Evolutionary conservation across 2,888 invertebrate genomes (phyloP).

Genomic region (Eilema caniola): DNA sequence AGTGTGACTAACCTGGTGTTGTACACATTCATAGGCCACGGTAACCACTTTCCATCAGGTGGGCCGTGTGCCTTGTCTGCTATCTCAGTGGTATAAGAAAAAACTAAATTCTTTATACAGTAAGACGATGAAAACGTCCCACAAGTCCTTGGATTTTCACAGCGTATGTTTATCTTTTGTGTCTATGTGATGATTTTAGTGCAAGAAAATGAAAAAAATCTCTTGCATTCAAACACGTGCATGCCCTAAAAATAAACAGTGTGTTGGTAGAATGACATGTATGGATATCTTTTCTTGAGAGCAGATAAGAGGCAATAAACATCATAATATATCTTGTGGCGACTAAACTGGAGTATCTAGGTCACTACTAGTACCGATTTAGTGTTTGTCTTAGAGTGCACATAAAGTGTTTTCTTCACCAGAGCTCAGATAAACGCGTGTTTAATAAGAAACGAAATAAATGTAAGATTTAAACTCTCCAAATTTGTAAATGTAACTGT

Average conservation of each 20-base stretch:
- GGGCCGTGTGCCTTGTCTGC: too few relatives aligned
- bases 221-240: neutral
- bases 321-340: neutral
- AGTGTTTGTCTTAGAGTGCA: neutral
- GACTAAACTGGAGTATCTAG: neutral
- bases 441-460: neutral
- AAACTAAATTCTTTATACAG: too few relatives aligned
- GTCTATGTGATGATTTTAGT: too few relatives aligned
- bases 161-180: too few relatives aligned
- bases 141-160: too few relatives aligned
- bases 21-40: too few relatives aligned
- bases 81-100: too few relatives aligned
- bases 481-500: neutral
- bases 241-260: neutral
- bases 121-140: too few relatives aligned
- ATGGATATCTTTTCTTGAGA: neutral
- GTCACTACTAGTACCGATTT: neutral
- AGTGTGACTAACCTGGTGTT: too few relatives aligned
- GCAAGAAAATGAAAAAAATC: neutral
- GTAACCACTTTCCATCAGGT: too few relatives aligned
- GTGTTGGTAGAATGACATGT: neutral
- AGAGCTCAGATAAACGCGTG: neutral
- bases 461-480: neutral
- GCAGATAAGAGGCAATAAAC: neutral
- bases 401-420: neutral